Evolutionary conservation across 2,113 vertebrate genomes (phyloP).

Genomic region (Mesitornis unicolor): DNA sequence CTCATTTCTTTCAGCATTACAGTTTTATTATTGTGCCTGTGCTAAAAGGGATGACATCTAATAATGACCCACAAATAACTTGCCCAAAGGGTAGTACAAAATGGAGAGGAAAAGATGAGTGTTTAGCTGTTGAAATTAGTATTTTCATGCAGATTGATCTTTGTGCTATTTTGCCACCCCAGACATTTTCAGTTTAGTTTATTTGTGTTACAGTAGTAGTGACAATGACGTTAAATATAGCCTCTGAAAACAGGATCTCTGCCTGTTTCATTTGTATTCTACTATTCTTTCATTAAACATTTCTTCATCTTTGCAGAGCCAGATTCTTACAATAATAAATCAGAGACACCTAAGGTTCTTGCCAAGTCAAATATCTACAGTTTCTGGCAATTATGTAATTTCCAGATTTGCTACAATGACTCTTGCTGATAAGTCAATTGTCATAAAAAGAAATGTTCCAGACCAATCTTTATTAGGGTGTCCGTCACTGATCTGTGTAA

Average conservation of each 20-base stretch:
- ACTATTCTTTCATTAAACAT: slow-evolving; percentile 82
- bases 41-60: not conserved
- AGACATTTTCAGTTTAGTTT: slow-evolving; percentile 69
- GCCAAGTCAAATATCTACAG: slow-evolving; percentile 86
- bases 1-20: not conserved
- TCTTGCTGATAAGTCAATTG: slow-evolving; percentile 83
- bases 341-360: slow-evolving; percentile 73
- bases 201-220: slow-evolving; percentile 77
- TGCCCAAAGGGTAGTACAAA: not conserved
- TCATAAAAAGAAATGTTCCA: slow-evolving; percentile 81
- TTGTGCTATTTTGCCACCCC: slow-evolving; percentile 20
- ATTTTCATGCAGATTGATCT: slow-evolving; percentile 46
- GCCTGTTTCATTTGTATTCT: slow-evolving; percentile 77
- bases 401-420: slow-evolving; percentile 79
- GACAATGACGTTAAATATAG: slow-evolving; percentile 71
- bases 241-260: slow-evolving; percentile 72
- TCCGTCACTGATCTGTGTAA: slow-evolving; percentile 80
- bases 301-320: slow-evolving; percentile 79
- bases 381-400: slow-evolving; percentile 88
- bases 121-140: slow-evolving; percentile 41
- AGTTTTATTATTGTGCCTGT: not conserved
- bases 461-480: slow-evolving; percentile 79
- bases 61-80: not conserved
- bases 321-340: slow-evolving; percentile 85
- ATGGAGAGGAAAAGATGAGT: slow-evolving; percentile 39